Base-by-base conservation (phyloP, 92 coral and sea anemone species). In the Epizoanthus scotinus region DNA sequence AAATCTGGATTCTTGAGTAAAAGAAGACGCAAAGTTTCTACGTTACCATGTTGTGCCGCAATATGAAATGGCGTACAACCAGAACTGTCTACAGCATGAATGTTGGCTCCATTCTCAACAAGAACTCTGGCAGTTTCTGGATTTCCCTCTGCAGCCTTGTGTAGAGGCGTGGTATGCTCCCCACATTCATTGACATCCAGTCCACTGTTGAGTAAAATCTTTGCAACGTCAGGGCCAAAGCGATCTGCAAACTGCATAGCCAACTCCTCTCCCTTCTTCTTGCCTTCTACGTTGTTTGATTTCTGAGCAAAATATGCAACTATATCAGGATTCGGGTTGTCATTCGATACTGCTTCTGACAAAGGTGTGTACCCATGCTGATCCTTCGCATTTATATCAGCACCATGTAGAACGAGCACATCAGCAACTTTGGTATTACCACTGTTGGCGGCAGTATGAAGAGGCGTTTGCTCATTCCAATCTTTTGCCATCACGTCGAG, bases 291-390 rank as follows among this genome's bases (percentile, higher is more conserved):
- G 17, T 73, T 18, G 7, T 0, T 73, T 34, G 47, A 26, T 71
- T 71, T 50, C 60, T 71, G 78, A 44, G 44, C 78, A n/a, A 71
- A 71, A 71, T 71, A 71, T n/a, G n/a, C n/a, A n/a, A n/a, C n/a
- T n/a, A n/a, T n/a, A n/a, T n/a, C n/a, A n/a, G n/a, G n/a, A n/a
- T n/a, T n/a, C n/a, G n/a, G n/a, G n/a, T n/a, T n/a, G n/a, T n/a
- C n/a, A n/a, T n/a, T n/a, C 20, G 63, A 47, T 7, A n/a, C 62
- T 3, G 47, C 38, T 8, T 71, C 78, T 8, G 63, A 29, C 52
- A 75, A 61, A 0, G 81, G 81, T 9, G 81, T 75, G 42, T 56
- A 19, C n/a, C 81, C 81, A 75, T 3, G 4, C 26, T 13, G 9
- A 31, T 21, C 21, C 29, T 19, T 75, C 26, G 67, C 47, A n/a